phyloP scores from a whole-genome alignment of 2,113 vertebrate genomes.

The Cepphus grylle region DNA sequence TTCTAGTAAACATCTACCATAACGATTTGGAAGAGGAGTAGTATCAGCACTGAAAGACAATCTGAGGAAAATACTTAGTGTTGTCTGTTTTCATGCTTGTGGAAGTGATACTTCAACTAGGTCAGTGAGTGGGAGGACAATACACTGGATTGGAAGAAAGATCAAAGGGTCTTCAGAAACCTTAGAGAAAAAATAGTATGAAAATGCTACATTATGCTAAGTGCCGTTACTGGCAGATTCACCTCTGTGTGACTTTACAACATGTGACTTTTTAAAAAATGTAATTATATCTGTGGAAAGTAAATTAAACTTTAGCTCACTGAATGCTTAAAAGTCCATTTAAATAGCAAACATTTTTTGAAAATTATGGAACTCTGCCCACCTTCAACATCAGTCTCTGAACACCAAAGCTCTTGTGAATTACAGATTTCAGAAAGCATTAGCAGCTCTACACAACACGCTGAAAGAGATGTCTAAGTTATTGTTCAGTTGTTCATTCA shows the following conservation, averaged over 20 bases:
- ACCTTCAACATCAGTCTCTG: neutral
- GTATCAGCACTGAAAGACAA: neutral
- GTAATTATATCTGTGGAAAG: neutral
- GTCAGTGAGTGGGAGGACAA: neutral
- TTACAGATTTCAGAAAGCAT: neutral
- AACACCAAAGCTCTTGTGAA: neutral
- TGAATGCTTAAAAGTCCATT: neutral
- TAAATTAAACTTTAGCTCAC: neutral
- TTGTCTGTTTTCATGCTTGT: neutral
- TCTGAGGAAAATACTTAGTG: neutral
- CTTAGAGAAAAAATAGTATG: neutral
- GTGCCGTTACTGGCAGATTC: neutral
- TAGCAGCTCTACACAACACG: neutral
- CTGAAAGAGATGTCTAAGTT: neutral
- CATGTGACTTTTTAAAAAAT: neutral
- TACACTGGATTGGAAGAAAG: neutral
- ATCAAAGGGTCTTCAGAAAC: neutral
- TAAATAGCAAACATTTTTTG: neutral
- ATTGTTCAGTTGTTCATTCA: neutral
- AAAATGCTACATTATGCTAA: neutral
- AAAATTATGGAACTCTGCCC: neutral
- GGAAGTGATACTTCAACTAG: neutral
- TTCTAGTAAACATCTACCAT: neutral
- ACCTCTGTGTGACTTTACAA: neutral
- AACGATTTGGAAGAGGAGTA: neutral